These are phyloP conservation scores for Eupithecia subfuscata DNA, from an alignment of 2,888 invertebrate species.

Conservation along the genomic window DNA sequence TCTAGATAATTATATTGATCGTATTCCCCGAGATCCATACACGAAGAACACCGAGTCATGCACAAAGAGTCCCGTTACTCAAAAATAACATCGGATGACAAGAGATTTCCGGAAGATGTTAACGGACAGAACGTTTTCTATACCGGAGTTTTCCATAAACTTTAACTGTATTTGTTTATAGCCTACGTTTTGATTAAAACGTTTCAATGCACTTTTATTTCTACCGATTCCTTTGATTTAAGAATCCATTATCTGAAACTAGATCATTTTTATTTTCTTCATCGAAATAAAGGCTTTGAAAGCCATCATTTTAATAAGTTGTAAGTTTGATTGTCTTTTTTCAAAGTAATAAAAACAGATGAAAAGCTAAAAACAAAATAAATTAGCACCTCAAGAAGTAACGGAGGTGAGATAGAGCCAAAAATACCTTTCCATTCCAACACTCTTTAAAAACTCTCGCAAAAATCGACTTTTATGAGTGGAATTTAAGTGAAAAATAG, in stretches of 20 bases:
- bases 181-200: not conserved
- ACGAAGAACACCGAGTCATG: too few relatives aligned
- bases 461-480: slow-evolving; percentile 12
- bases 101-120: not conserved
- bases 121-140: slow-evolving; percentile 21
- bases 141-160: slow-evolving; percentile 19
- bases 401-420: slow-evolving; percentile 26
- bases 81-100: too few relatives aligned
- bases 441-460: slow-evolving; percentile 7
- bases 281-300: not conserved
- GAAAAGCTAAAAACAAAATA: slow-evolving; percentile 19
- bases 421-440: slow-evolving; percentile 26
- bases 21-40: too few relatives aligned
- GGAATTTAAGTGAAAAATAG: slow-evolving; percentile 30
- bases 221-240: not conserved
- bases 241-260: not conserved
- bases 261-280: not conserved
- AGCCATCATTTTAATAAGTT: not conserved
- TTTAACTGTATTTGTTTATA: not conserved
- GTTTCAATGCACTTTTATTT: not conserved
- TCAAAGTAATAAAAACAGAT: slow-evolving; percentile 23
- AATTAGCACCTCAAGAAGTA: slow-evolving; percentile 22
- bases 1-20: too few relatives aligned
- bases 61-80: too few relatives aligned
- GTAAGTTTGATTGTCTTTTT: not conserved